These are phyloP conservation scores for Myotis davidii DNA, from an alignment of 2,113 vertebrate genomes.

Conservation along the genomic window DNA sequence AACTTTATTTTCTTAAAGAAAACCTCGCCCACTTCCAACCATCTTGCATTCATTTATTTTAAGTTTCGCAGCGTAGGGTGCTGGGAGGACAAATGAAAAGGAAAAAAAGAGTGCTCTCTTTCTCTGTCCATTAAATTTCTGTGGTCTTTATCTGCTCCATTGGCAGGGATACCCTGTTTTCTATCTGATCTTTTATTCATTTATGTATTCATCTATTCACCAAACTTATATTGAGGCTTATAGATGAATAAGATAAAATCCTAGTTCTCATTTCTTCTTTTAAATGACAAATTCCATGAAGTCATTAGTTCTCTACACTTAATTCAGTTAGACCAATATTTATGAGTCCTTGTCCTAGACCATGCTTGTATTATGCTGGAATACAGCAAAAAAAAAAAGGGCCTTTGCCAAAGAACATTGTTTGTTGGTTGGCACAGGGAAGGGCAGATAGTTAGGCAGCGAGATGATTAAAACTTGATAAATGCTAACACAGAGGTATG, in stretches of 20 bases:
- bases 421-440: background rate
- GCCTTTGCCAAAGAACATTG: background rate
- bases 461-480: background rate
- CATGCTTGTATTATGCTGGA: background rate
- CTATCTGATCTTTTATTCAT: background rate
- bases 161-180: background rate
- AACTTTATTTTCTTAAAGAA: conserved; percentile 59
- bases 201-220: background rate
- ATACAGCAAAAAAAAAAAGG: background rate
- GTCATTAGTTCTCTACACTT: conserved; percentile 7
- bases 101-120: background rate
- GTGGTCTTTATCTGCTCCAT: background rate
- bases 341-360: background rate
- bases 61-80: conserved; percentile 28
- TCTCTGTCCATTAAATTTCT: conserved; percentile 52
- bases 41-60: conserved; percentile 68
- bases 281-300: conserved; percentile 25
- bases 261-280: conserved; percentile 24
- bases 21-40: conserved; percentile 58
- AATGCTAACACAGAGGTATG: background rate
- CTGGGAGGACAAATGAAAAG: background rate
- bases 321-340: conserved; percentile 39
- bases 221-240: background rate
- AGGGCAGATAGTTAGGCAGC: background rate
- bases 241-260: background rate